Evolutionary conservation across 2,888 invertebrate species (phyloP).

Genomic region (Archips xylosteana): DNA sequence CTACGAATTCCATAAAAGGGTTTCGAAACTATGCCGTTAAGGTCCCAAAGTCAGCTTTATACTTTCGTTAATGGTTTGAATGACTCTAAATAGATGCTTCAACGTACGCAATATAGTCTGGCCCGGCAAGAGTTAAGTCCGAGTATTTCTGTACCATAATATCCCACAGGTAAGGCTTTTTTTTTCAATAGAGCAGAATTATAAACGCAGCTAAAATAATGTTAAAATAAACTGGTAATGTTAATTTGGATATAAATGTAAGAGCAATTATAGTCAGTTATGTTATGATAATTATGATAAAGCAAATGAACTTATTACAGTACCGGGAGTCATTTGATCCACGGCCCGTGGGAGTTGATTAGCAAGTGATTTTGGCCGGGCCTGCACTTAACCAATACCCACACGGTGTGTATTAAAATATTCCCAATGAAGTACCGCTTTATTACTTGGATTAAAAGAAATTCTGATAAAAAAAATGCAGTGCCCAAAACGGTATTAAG

Average conservation of each 20-base stretch:
- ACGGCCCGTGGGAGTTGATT: slow-evolving; percentile 22
- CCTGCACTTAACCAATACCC: slow-evolving; percentile 26
- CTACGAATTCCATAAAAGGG: slow-evolving; percentile 30
- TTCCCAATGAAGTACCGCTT: background rate
- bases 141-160: background rate
- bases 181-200: background rate
- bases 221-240: background rate
- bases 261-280: background rate
- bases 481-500: background rate
- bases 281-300: background rate
- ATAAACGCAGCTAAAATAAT: background rate
- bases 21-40: background rate
- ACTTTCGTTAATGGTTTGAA: background rate
- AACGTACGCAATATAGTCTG: background rate
- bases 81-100: background rate
- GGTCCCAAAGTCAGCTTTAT: background rate
- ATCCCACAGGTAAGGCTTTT: background rate
- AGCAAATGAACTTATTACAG: slow-evolving; percentile 9
- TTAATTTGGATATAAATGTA: background rate
- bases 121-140: too few relatives aligned
- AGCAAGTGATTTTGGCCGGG: slow-evolving; percentile 26
- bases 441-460: slow-evolving; percentile 1
- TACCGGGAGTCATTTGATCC: slow-evolving; percentile 20
- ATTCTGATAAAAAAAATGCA: background rate
- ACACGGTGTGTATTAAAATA: slow-evolving; percentile 11